Percentiles rank a stretch among this genome's conserved stretches.
These are phyloP conservation scores for Tetranychus cinnabarinus DNA, from an alignment of 1,140 invertebrate species.

Conservation along the genomic window DNA sequence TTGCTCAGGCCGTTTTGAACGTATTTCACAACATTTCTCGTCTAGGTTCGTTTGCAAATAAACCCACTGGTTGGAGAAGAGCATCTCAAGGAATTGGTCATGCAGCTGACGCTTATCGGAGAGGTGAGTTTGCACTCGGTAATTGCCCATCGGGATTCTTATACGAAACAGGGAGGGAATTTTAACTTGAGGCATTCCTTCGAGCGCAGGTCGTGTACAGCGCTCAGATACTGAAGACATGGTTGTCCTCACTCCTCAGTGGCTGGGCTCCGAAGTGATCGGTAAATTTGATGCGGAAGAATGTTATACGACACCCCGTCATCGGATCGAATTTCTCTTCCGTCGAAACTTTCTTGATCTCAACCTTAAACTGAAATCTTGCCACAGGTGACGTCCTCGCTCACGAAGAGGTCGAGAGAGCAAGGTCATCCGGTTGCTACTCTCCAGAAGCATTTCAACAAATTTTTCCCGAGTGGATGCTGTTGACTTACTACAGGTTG, in stretches of 20 bases:
- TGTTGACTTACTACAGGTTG: slow-evolving; percentile 36
- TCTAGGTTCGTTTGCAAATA: slow-evolving; percentile 42
- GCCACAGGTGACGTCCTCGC: too few relatives aligned
- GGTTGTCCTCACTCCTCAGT: slow-evolving; percentile 42
- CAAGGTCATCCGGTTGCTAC: slow-evolving; percentile 47
- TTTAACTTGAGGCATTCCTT: too few relatives aligned
- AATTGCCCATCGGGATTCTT: slow-evolving; percentile 40
- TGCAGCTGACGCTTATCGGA: slow-evolving; percentile 39
- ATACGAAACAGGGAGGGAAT: neutral
- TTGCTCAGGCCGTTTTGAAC: too few relatives aligned
- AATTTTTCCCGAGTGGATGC: slow-evolving; percentile 49
- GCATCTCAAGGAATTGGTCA: slow-evolving; percentile 38
- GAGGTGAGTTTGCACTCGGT: slow-evolving; percentile 36
- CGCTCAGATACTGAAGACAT: slow-evolving; percentile 33
- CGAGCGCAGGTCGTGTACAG: too few relatives aligned
- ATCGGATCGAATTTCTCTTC: too few relatives aligned
- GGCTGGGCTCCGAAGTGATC: slow-evolving; percentile 46
- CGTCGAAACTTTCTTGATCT: too few relatives aligned
- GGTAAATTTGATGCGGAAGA: too few relatives aligned
- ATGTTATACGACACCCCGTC: too few relatives aligned
- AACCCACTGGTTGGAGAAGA: slow-evolving; percentile 33
- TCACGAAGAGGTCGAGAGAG: slow-evolving; percentile 34
- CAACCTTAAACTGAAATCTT: too few relatives aligned
- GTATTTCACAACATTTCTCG: too few relatives aligned
- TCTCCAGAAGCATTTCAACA: slow-evolving; percentile 51